These are phyloP conservation scores for Paguma larvata DNA, from an alignment of 2,797 vertebrate genomes.

Conservation along the genomic window DNA sequence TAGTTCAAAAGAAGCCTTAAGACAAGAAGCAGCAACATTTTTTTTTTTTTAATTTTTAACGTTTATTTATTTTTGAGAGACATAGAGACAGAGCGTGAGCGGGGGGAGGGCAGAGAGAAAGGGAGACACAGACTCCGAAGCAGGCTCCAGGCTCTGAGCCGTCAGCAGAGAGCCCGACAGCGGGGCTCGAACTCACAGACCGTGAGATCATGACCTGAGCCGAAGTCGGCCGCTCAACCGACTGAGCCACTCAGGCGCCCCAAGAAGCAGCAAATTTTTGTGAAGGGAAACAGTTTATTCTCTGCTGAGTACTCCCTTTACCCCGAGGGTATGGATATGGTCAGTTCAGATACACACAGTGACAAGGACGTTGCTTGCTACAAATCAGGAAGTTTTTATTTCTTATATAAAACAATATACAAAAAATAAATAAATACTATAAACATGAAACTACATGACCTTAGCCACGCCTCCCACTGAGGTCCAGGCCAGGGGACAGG, in stretches of 20 bases:
- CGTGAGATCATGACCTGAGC: no score
- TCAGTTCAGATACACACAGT: neutral
- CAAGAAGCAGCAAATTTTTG: neutral
- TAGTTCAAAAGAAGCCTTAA: neutral
- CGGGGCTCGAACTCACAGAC: no score
- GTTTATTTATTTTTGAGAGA: no score
- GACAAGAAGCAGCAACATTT: neutral
- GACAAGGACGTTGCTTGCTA: neutral
- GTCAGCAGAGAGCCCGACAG: no score
- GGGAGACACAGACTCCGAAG: no score
- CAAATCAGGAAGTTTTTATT: conserved; percentile 77
- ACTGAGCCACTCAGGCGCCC: no score
- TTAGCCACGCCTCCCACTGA: conserved; percentile 42
- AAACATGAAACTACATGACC: neutral
- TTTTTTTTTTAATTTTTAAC: no score
- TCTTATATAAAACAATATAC: neutral
- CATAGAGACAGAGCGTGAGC: no score
- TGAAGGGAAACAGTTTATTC: conserved; percentile 29
- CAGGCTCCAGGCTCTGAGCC: no score
- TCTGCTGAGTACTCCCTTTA: neutral
- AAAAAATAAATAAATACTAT: conserved; percentile 65
- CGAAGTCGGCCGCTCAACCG: no score
- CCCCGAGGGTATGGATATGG: neutral
- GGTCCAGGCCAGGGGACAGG: neutral
- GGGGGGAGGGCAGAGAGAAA: no score